phyloP scores from a whole-genome alignment of 2,888 invertebrate species.

The Acanthosepion lycidas region DNA sequence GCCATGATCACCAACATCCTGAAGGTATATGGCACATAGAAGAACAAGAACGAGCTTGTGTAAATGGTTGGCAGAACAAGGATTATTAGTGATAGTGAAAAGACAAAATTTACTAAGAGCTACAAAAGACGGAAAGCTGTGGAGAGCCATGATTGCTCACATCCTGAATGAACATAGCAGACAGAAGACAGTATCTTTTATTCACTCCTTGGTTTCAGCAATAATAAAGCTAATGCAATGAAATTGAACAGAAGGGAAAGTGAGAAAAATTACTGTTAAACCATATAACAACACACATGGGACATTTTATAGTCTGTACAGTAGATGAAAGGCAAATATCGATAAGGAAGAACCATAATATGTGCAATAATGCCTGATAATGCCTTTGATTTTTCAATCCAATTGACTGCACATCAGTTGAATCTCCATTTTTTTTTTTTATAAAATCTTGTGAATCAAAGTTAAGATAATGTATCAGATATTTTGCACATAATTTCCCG shows the following conservation, averaged over 20 bases:
- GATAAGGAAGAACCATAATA: not conserved
- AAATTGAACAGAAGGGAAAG: not conserved
- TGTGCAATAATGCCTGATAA: not conserved
- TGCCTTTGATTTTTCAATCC: not conserved
- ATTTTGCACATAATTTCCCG: not conserved
- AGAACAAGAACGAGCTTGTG: too few relatives aligned
- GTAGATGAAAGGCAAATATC: not conserved
- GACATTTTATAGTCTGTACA: not conserved
- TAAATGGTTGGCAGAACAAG: too few relatives aligned
- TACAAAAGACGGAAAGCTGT: too few relatives aligned
- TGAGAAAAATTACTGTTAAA: not conserved
- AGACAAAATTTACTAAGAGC: too few relatives aligned
- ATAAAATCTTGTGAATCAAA: not conserved
- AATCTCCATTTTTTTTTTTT: not conserved
- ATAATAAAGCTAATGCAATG: not conserved
- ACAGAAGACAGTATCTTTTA: too few relatives aligned
- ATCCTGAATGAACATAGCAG: too few relatives aligned
- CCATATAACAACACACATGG: not conserved
- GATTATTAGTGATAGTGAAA: too few relatives aligned
- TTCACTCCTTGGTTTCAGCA: not conserved
- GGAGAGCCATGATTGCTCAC: too few relatives aligned
- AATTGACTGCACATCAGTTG: not conserved
- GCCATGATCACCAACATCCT: too few relatives aligned
- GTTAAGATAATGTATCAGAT: not conserved
- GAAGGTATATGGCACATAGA: too few relatives aligned